Evolutionary conservation across 2,797 vertebrate genomes (phyloP).

Genomic region (Tamandua tetradactyla): DNA sequence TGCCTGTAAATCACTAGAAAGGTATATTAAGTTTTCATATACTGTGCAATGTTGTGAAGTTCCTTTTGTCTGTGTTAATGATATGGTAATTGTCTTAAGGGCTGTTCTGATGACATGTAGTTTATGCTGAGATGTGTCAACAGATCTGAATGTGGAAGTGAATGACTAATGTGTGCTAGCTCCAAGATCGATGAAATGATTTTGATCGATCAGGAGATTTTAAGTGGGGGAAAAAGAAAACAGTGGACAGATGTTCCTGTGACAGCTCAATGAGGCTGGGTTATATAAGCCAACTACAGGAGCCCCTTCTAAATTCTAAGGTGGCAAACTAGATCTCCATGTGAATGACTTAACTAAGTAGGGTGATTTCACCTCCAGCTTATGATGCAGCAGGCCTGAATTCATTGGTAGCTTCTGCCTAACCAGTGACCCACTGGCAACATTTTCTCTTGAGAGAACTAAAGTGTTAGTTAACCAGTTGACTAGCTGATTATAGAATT

Average conservation of each 20-base stretch:
- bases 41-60: not conserved
- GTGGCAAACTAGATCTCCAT: not conserved
- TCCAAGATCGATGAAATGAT: conserved; percentile 21
- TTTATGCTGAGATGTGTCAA: not conserved
- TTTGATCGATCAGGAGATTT: not conserved
- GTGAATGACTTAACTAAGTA: not conserved
- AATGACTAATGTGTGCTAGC: not conserved
- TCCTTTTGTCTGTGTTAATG: conserved; percentile 24
- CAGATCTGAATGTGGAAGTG: not conserved
- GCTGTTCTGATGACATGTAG: not conserved
- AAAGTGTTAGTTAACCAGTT: not conserved
- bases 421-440: not conserved
- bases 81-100: conserved; percentile 21
- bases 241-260: not conserved
- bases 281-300: not conserved
- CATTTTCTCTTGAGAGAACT: conserved; percentile 29
- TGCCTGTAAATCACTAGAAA: not conserved
- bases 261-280: not conserved
- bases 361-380: not conserved
- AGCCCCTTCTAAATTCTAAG: not conserved
- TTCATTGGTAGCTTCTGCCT: not conserved
- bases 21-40: not conserved
- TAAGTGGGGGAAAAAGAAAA: not conserved
- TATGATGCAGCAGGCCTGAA: not conserved
- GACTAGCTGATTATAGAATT: not conserved